Evolutionary conservation across 2,888 invertebrate genomes (phyloP).

Genomic region (Seladonia tumulorum): DNA sequence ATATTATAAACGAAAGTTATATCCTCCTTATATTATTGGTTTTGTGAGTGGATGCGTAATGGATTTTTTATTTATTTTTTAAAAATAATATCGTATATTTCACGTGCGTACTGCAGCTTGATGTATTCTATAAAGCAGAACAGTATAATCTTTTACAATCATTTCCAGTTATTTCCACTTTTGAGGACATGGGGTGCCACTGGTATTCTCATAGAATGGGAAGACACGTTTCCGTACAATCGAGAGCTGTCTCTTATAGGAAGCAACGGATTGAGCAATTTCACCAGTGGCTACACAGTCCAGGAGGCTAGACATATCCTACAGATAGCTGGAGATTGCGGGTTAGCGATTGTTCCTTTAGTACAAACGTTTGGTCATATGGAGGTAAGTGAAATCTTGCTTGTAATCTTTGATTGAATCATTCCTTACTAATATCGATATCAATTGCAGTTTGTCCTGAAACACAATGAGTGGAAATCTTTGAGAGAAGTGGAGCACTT

Average conservation of each 20-base stretch:
- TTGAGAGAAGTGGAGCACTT: constrained; percentile 89
- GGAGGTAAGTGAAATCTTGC: constrained; percentile 85
- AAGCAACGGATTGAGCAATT: constrained; percentile 83
- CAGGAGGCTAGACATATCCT: constrained; percentile 89
- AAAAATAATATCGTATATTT: not conserved
- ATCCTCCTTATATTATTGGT: not conserved
- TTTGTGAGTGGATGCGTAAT: no score
- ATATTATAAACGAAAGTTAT: not conserved
- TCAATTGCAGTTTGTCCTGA: constrained; percentile 88
- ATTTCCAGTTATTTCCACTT: constrained; percentile 86
- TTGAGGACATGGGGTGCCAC: constrained; percentile 90
- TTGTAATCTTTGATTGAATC: not conserved
- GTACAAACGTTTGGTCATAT: constrained; percentile 96
- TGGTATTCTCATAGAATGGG: constrained; percentile 94
- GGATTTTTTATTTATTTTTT: no score
- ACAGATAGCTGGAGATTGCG: constrained; percentile 87
- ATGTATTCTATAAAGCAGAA: not conserved
- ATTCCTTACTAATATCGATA: constrained; percentile 2
- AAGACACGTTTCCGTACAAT: constrained; percentile 94
- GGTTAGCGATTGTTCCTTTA: constrained; percentile 90
- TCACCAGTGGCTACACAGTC: constrained; percentile 87
- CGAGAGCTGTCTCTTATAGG: constrained; percentile 87
- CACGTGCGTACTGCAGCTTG: no score
- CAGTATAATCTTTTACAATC: not conserved
- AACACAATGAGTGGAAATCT: constrained; percentile 88